Evolutionary conservation across 2,888 invertebrate genomes (phyloP).

Genomic region (Rhagium mordax): DNA sequence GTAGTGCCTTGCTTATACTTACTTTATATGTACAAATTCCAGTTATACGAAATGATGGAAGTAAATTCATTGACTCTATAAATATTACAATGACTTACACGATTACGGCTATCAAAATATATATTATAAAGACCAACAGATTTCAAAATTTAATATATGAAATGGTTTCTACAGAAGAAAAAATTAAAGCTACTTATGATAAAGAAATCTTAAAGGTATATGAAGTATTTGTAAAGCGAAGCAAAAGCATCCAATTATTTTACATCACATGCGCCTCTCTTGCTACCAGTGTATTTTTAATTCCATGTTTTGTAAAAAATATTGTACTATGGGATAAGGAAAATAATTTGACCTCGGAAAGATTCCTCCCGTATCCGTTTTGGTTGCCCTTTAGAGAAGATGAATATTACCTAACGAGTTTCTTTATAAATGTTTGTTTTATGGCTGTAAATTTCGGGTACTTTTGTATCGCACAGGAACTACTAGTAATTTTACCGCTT

Average conservation of each 20-base stretch:
- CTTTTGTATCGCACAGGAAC: background rate
- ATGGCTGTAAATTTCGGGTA: background rate
- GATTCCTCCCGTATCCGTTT: background rate
- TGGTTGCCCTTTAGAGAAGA: background rate
- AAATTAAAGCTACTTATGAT: background rate
- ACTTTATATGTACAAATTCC: background rate
- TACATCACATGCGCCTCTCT: background rate
- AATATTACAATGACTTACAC: background rate
- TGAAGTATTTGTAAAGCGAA: background rate
- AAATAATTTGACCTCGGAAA: background rate
- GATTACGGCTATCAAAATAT: background rate
- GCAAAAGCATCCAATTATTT: background rate
- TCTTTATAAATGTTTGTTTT: background rate
- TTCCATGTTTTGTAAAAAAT: background rate
- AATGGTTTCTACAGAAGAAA: background rate
- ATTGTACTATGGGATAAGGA: background rate
- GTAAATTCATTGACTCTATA: background rate
- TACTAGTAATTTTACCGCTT: background rate
- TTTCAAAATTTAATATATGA: background rate
- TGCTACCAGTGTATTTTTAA: background rate
- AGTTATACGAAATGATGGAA: background rate
- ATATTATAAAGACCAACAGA: background rate
- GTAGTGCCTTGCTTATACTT: too few species aligned
- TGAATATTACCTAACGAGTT: background rate
- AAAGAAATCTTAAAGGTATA: background rate